These are phyloP conservation scores for Echinarachnius parma DNA, from an alignment of 53 echinoderm and acorn worm species.

Conservation along the genomic window DNA sequence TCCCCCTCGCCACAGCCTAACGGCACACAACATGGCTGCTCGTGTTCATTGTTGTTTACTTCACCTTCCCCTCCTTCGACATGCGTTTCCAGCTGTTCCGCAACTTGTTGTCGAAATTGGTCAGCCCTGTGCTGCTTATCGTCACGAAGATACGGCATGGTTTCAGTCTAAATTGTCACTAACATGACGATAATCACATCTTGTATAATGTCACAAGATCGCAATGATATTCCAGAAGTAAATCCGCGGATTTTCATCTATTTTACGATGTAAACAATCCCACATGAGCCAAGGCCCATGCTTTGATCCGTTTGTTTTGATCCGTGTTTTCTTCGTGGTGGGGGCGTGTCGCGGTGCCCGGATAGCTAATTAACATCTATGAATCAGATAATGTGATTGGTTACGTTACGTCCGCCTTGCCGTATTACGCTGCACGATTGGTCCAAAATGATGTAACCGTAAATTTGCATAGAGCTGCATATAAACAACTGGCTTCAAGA, in stretches of 20 bases:
- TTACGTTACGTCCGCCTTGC: not conserved
- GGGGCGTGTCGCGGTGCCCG: conserved; percentile 48
- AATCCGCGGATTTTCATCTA: conserved; percentile 22
- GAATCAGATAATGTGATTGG: conserved; percentile 12
- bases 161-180: conserved; percentile 13
- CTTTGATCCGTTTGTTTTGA: conserved; percentile 40
- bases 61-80: conserved; percentile 52
- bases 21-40: conserved; percentile 85
- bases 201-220: not conserved
- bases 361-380: conserved; percentile 35
- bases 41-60: conserved; percentile 59
- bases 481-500: conserved; percentile 39
- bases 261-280: conserved; percentile 29
- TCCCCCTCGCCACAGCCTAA: conserved; percentile 69
- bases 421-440: conserved; percentile 4
- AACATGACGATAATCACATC: conserved; percentile 14
- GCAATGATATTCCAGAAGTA: not conserved
- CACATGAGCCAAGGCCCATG: conserved; percentile 39
- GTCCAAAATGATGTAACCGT: conserved; percentile 20
- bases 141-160: conserved; percentile 93
- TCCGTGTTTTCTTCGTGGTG: conserved; percentile 8
- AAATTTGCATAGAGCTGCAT: conserved; percentile 45
- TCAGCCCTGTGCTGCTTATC: conserved; percentile 84
- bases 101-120: conserved; percentile 83
- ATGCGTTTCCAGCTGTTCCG: conserved; percentile 55